Evolutionary conservation across 2,113 vertebrate genomes (phyloP), one percentile per base, ranked within the genome.

Genomic region (Paradoxurus hermaphroditus): DNA sequence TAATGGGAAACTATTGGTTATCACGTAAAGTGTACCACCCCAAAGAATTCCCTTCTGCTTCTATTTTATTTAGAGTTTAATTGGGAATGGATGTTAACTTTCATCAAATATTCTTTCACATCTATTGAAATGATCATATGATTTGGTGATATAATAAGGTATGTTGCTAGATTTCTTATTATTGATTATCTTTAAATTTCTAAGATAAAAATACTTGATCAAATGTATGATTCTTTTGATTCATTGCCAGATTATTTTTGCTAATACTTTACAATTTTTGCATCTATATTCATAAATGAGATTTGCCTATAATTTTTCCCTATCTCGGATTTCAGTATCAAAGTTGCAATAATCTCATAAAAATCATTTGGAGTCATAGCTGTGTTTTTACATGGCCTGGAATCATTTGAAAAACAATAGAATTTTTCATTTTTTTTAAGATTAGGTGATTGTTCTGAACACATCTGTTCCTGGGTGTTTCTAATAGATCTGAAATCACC

Each of bases 201-300:
- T 70, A 68, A 93, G 90, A 78, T 85, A 53, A 87, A 93, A 70
- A 72, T n/a, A 86, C 29, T 56, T 96, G 18, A 77, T n/a, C 65
- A 79, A 89, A 89, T 49, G 19, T 62, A 84, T 23, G 62, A 49
- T 41, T 90, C 39, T 86, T 79, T 79, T 85, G 7, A 65, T 34
- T 81, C 68, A 56, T 63, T 63, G 15, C 44, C 73, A 86, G 14
- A 86, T 73, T 86, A 63, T 41, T 86, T 86, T 81, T 94, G 15
- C 49, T 67, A 86, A 65, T 36, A 49, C 31, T 63, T 81, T n/a
- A 36, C 44, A 51, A 78, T 70, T 93, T 73, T 93, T 85, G 31
- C 51, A 79, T 96, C 41, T 78, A 90, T 51, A 78, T 79, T 63
- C 23, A 63, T 72, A 86, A 70, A 39, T 84, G 46, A 62, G 8